Evolutionary conservation across 2,888 invertebrate genomes (phyloP).

Genomic region (Sepioteuthis lessoniana): DNA sequence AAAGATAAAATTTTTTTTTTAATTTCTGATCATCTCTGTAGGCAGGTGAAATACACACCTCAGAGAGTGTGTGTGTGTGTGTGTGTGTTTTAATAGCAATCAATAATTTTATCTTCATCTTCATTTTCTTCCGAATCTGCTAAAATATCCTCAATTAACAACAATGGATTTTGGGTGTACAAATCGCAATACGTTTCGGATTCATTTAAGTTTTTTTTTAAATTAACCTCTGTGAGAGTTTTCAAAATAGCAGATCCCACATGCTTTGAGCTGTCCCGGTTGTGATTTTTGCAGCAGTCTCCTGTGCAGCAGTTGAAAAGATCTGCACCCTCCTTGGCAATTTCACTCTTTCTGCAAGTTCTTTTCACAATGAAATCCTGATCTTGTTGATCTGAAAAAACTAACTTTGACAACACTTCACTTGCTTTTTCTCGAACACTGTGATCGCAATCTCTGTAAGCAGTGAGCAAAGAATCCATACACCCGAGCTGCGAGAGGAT

Average conservation of each 20-base stretch:
- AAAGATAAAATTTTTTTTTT: too few species aligned
- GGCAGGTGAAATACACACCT: too few species aligned
- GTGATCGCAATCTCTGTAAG: slow-evolving; percentile 55
- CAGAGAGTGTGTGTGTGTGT: too few species aligned
- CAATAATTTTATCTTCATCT: slow-evolving; percentile 55
- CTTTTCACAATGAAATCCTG: background rate
- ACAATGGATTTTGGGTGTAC: slow-evolving; percentile 54
- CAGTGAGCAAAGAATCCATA: slow-evolving; percentile 49
- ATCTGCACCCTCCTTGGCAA: background rate
- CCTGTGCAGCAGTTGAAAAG: background rate
- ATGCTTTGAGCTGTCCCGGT: background rate
- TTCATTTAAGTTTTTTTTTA: slow-evolving; percentile 46
- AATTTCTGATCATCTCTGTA: too few species aligned
- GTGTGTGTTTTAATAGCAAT: slow-evolving; percentile 53
- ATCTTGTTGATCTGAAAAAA: background rate
- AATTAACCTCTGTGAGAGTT: slow-evolving; percentile 43
- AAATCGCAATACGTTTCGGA: slow-evolving; percentile 53
- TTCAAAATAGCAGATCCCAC: slow-evolving; percentile 35
- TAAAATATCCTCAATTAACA: slow-evolving; percentile 59
- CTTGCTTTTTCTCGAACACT: slow-evolving; percentile 54
- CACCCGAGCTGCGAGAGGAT: slow-evolving; percentile 49
- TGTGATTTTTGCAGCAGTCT: background rate
- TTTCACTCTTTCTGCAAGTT: background rate
- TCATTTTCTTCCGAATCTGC: slow-evolving; percentile 50
- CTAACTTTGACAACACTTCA: slow-evolving; percentile 47